Evolutionary conservation across 2,888 invertebrate genomes (phyloP), one percentile per base, ranked within the genome.

Genomic region (Rhodophaea formosa): DNA sequence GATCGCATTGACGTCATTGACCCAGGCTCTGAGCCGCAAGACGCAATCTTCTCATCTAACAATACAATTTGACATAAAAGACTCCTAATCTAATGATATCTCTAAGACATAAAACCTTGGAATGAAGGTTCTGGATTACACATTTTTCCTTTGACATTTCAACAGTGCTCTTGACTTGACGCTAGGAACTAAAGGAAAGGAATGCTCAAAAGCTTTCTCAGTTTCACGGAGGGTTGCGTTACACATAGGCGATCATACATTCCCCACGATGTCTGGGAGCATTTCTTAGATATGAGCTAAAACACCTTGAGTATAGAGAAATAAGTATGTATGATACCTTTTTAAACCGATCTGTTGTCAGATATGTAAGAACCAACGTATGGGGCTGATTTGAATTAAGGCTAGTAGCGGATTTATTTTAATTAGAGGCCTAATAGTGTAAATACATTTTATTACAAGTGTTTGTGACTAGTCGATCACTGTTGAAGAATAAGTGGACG

Each of bases 1-100:
- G 65, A 16, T 39, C 51, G 39, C 17, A 69, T 74, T 77, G 75
- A 78, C 78, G 78, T 83, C 76, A 74, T 71, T 80, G 79, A 80
- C 77, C 74, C 75, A 16, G 32, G 51, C 51, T 74, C 70, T 70
- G 72, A 62, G 65, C 61, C 62, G 59, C 63, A 75, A 74, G 65
- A 60, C 61, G 59, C 63, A 76, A 74, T 75, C 70, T 69, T 71
- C 64, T 67, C 61, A 65, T 70, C 65, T 67, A 68, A 64, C 63
- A 62, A 59, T 62, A 57, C 60, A 60, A 62, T 30, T 49, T 32
- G 39, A 17, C 51, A 16, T 60, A 57, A 58, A 56, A 54, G 54
- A 44, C 52, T 55, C 8, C 35, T 30, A 51, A n/a, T 46, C 56
- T 46, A 39, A 56, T 46, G 44, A 52, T 12, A 35, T 35, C 8